phyloP scores from a whole-genome alignment of 2,797 vertebrate genomes.

The Clangula hyemalis region DNA sequence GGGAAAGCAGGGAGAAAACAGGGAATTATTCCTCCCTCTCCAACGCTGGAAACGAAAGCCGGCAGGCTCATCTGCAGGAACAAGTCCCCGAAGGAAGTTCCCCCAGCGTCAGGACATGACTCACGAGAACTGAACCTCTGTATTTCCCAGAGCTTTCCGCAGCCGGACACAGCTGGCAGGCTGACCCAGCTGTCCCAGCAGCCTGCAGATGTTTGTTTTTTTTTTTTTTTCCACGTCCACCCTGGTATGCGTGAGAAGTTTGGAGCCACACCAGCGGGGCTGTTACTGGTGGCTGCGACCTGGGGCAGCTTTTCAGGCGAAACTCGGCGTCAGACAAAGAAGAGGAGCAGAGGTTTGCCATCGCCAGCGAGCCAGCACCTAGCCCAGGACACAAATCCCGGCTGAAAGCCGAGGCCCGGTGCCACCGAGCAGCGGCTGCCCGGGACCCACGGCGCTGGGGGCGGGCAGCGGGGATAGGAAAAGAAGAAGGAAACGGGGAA shows the following conservation, averaged over 20 bases:
- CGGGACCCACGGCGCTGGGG: neutral
- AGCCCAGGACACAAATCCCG: accelerated
- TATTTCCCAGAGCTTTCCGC: neutral
- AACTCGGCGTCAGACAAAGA: neutral
- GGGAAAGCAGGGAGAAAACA: neutral
- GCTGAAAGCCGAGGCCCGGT: accelerated
- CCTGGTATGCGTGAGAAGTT: accelerated
- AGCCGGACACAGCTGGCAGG: neutral
- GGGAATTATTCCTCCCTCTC: neutral
- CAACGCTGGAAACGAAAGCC: neutral
- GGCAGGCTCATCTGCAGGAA: neutral
- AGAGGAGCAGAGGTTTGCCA: neutral
- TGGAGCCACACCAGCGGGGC: neutral
- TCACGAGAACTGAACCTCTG: neutral
- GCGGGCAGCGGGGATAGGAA: too few species aligned
- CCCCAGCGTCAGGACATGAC: neutral
- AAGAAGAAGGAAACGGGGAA: neutral
- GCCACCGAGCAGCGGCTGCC: neutral
- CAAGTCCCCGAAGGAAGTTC: neutral
- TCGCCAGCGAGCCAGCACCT: neutral
- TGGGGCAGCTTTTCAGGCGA: neutral
- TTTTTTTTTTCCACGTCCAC: neutral
- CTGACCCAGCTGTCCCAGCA: accelerated
- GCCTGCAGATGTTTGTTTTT: neutral
- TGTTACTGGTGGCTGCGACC: neutral